Evolutionary conservation across 1,140 invertebrate genomes (phyloP), one percentile per base, ranked within the genome.

Genomic region (Aleiodes sp.): DNA sequence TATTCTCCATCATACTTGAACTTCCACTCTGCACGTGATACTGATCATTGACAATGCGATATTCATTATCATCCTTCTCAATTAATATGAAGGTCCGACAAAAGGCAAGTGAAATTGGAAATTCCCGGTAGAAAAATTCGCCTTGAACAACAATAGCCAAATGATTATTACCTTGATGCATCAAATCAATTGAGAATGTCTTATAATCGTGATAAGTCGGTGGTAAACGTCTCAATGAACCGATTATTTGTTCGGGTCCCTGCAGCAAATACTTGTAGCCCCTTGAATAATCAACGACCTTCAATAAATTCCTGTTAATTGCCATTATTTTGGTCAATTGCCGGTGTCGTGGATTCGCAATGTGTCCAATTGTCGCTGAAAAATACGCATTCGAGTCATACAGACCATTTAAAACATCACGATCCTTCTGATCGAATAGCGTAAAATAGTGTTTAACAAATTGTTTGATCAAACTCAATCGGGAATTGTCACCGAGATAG

Each of bases 281-380:
- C 28, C 85, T 85, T 0, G 85, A 84, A 43, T 85, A 86, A 39
- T 86, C 85, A 0, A 82, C 83, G 57, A 82, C 84, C 70, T 86
- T 86, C 4, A 85, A 59, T 37, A 86, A 70, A 75, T 86, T 86
- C 46, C 85, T 77, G 29, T 86, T 86, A 1, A 64, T 77, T 0
- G 74, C 71, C 64, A 85, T 80, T 12, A 71, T 73, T 61, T 80
- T 84, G 12, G 78, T 77, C 57, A 85, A 73, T 43, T 84, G 78
- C 64, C 79, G 79, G 4, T 84, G 81, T 4, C 21, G 52, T 16
- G 78, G 75, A 68, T 82, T 84, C 4, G 75, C 65, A 1, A 79
- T 68, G 3, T 68, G 63, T 7, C 83, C 83, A 2, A 84, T 35
- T 0, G 85, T 86, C 76, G 85, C 80, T 0, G 86, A 87, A 59